Percentiles rank a stretch among this genome's conserved stretches.
Evolutionary conservation across 1,140 invertebrate species (phyloP).

Genomic region (Heliothis subflexa): DNA sequence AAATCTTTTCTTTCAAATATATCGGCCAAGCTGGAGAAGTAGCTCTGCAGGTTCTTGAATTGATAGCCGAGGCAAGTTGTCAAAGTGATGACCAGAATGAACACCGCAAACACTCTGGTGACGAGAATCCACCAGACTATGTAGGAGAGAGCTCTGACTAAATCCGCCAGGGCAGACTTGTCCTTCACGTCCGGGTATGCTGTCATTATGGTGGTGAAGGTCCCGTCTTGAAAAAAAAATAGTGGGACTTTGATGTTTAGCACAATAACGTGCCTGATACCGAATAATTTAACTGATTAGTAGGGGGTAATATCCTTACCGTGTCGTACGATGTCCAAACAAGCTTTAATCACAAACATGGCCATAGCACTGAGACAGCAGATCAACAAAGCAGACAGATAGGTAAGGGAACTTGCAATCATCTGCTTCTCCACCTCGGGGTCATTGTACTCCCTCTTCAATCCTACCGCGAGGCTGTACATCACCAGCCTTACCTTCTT

Average conservation of each 20-base stretch:
- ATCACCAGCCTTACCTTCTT: slow-evolving; percentile 52
- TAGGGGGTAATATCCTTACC: slow-evolving; percentile 26
- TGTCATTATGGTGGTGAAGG: slow-evolving; percentile 65
- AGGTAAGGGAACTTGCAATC: slow-evolving; percentile 55
- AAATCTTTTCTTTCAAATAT: slow-evolving; percentile 60
- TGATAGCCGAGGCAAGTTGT: slow-evolving; percentile 62
- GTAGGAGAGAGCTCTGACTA: slow-evolving; percentile 56
- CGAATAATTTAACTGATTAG: neutral
- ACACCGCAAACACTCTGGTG: slow-evolving; percentile 55
- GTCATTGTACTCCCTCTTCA: slow-evolving; percentile 62
- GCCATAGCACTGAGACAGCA: slow-evolving; percentile 46
- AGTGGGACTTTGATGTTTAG: neutral
- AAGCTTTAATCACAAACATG: slow-evolving; percentile 56
- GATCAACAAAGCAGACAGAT: slow-evolving; percentile 44
- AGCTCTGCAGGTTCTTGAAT: slow-evolving; percentile 66
- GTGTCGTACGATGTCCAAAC: slow-evolving; percentile 47
- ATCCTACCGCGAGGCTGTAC: slow-evolving; percentile 50
- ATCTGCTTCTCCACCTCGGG: slow-evolving; percentile 54
- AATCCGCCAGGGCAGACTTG: slow-evolving; percentile 47
- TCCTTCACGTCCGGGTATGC: slow-evolving; percentile 66
- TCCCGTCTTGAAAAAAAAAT: slow-evolving; percentile 57
- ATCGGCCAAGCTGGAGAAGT: slow-evolving; percentile 61
- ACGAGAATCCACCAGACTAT: slow-evolving; percentile 70
- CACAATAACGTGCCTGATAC: neutral
- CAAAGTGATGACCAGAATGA: slow-evolving; percentile 58